Base-by-base conservation (phyloP, 2,113 vertebrate genomes). In the Trogon melanurus region DNA sequence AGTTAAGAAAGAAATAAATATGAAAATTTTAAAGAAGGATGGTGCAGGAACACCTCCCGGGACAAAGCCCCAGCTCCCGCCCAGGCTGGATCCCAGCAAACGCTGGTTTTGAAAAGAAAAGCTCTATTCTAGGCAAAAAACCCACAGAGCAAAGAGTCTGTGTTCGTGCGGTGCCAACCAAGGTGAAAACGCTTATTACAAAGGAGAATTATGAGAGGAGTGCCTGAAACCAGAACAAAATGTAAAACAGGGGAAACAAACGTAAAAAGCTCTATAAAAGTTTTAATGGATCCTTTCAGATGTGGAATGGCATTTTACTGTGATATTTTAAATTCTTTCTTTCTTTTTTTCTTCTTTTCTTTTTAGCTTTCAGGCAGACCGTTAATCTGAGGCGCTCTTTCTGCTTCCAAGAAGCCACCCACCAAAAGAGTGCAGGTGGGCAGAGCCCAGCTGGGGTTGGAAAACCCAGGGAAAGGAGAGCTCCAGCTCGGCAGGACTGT, bases 301-400 rank as follows among this genome's bases (percentile, higher is more conserved):
- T 76, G 66, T 72, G 94, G 94, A 96, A 82, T 72, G 86, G 84
- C 79, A 95, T 97, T 96, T 95, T 95, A 94, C 97, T 91, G 79
- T 34, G 67, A 85, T 51, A 72, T 79, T 83, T 90, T 91, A 95
- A 97, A 93, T 60, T 19, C 78, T 92, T 95, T 87, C 26, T 58
- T 78, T 62, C 32, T 47, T 45, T 23, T 2, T n/a, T 53, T 36
- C 60, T 34, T 10, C 60, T 47, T 58, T n/a, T 50, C 79, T 91
- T 91, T 93, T 91, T 70, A 88, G 95, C 74, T 95, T 93, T 95
- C 71, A 94, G 96, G 67, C 80, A 93, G 60, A 65, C 93, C 89
- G 79, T 95, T 96, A 93, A 95, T 95, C 75, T 48, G 61, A 96
- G 95, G 91, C 53, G 53, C 57, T 96, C 30, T n/a, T 85, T 91